These are phyloP conservation scores for Lates japonicus DNA, from an alignment of 2,797 vertebrate species.

Conservation along the genomic window DNA sequence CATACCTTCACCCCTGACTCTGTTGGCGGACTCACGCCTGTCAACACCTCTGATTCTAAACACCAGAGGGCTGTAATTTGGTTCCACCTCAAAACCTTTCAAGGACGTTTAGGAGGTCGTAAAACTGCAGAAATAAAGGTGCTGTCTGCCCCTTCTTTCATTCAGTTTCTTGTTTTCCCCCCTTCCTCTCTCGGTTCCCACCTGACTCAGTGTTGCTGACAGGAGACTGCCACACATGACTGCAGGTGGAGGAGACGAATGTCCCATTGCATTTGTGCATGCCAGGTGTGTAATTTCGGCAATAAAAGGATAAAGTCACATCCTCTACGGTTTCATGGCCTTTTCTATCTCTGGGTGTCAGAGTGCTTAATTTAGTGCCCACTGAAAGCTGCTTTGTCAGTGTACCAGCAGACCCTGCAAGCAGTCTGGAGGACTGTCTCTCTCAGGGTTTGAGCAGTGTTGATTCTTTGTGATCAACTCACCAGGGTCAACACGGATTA, in stretches of 20 bases:
- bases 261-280: constrained; percentile 39
- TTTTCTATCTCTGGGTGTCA: constrained; percentile 55
- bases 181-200: neutral
- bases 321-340: constrained; percentile 27
- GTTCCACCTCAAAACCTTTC: constrained; percentile 74
- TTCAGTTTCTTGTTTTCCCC: constrained; percentile 37
- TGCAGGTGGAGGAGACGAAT: constrained; percentile 39
- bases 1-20: constrained; percentile 79
- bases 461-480: constrained; percentile 29
- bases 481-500: constrained; percentile 20
- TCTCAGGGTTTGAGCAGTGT: constrained; percentile 24
- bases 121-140: constrained; percentile 65
- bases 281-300: constrained; percentile 31
- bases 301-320: constrained; percentile 16
- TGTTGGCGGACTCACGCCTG: constrained; percentile 69
- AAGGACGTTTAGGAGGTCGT: constrained; percentile 62
- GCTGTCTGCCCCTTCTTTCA: constrained; percentile 54
- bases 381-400: constrained; percentile 67
- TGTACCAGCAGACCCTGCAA: constrained; percentile 54
- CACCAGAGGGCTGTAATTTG: constrained; percentile 57
- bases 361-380: constrained; percentile 56
- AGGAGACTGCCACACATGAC: constrained; percentile 55
- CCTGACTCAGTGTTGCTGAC: constrained; percentile 54
- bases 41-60: constrained; percentile 77
- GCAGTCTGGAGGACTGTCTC: constrained; percentile 42